Evolutionary conservation across 1,140 invertebrate genomes (phyloP).

Genomic region (Dreissena polymorpha): DNA sequence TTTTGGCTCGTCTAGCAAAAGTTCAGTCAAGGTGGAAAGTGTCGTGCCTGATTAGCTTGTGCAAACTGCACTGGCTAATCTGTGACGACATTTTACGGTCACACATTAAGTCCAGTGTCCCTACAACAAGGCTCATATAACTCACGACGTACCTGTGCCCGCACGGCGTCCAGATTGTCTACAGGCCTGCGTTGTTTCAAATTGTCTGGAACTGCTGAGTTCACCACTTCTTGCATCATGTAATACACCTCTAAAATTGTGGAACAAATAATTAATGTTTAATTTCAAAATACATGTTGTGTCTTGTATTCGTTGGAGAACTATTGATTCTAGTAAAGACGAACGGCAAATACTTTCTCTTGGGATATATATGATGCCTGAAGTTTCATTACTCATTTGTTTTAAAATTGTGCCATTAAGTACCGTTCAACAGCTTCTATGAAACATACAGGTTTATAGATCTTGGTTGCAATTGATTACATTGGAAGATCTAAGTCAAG

Average conservation of each 20-base stretch:
- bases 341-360: not conserved
- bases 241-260: conserved; percentile 47
- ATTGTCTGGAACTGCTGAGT: conserved; percentile 43
- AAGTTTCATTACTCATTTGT: not conserved
- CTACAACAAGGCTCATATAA: too few relatives aligned
- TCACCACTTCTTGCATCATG: conserved; percentile 35
- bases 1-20: too few relatives aligned
- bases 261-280: not conserved
- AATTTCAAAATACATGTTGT: not conserved
- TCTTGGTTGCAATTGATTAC: too few relatives aligned
- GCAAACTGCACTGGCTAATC: too few relatives aligned
- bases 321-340: not conserved
- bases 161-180: not conserved
- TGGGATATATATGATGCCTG: not conserved
- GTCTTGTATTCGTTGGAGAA: not conserved
- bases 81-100: too few relatives aligned
- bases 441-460: too few relatives aligned
- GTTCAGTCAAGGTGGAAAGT: too few relatives aligned
- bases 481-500: too few relatives aligned
- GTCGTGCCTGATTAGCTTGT: too few relatives aligned
- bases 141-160: conserved; percentile 12
- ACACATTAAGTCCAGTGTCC: too few relatives aligned
- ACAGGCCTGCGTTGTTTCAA: conserved; percentile 28
- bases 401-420: not conserved
- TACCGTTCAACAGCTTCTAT: too few relatives aligned